Percentiles rank a stretch among this genome's conserved stretches.
phyloP scores from a whole-genome alignment of 2,888 invertebrate species.

The Drosophila engyochracea region DNA sequence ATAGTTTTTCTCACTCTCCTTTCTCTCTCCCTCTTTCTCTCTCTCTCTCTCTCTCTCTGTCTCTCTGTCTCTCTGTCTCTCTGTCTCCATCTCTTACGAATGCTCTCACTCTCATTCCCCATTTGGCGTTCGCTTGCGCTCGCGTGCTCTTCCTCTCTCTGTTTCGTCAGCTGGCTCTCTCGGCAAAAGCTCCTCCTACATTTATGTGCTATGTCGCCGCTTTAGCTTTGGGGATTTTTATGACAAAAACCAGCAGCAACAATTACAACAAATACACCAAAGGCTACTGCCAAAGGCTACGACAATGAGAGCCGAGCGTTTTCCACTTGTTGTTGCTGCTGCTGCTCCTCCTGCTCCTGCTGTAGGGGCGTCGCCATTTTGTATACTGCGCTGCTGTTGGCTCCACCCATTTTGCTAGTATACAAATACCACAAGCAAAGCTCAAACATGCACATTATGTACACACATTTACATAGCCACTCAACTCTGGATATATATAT shows the following conservation, averaged over 20 bases:
- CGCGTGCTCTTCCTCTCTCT: constrained; percentile 17
- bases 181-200: constrained; percentile 68
- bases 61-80: not conserved
- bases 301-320: constrained; percentile 37
- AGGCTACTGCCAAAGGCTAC: constrained; percentile 20
- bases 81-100: constrained; percentile 2
- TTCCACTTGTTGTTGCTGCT: not conserved
- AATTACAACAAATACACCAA: constrained; percentile 10
- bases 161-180: constrained; percentile 12
- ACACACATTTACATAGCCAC: constrained; percentile 25
- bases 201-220: constrained; percentile 58
- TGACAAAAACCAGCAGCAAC: constrained; percentile 44
- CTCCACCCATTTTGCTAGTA: constrained; percentile 60
- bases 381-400: constrained; percentile 45
- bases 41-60: constrained; percentile 4
- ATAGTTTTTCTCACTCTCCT: constrained; percentile 45
- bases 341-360: constrained; percentile 4
- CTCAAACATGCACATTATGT: constrained; percentile 24
- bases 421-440: constrained; percentile 38
- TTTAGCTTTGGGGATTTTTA: constrained; percentile 74
- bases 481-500: constrained; percentile 3
- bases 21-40: constrained; percentile 13
- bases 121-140: constrained; percentile 39
- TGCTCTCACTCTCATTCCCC: constrained; percentile 6
- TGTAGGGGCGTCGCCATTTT: constrained; percentile 71